These are phyloP conservation scores for Drosophila aff. DNA, from an alignment of 1,140 invertebrate genomes.

Conservation along the genomic window DNA sequence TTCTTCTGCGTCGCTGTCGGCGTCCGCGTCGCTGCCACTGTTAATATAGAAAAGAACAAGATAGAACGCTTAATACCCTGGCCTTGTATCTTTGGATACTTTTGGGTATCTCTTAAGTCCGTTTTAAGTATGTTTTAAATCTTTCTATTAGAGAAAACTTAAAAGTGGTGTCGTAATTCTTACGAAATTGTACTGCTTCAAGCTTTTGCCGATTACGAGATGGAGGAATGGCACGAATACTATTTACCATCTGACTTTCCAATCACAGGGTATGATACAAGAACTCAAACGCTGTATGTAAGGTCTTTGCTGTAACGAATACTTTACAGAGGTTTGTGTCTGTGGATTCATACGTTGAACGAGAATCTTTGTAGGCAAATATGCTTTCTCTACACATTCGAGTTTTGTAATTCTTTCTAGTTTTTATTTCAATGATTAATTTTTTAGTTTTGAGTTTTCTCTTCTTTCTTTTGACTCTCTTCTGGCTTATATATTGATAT, in stretches of 20 bases:
- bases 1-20: conserved; percentile 11
- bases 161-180: too few species aligned
- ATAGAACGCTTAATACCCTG: background rate
- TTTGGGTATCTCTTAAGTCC: too few species aligned
- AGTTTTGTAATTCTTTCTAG: background rate
- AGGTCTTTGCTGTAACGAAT: background rate
- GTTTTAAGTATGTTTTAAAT: too few species aligned
- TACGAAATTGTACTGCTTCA: background rate
- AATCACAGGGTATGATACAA: background rate
- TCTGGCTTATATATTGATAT: too few species aligned
- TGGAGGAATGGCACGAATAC: background rate
- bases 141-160: background rate
- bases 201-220: background rate
- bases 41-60: background rate
- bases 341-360: background rate
- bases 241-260: background rate
- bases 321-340: background rate
- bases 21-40: conserved; percentile 6
- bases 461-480: too few species aligned
- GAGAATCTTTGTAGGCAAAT: too few species aligned
- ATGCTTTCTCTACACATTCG: background rate
- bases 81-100: too few species aligned
- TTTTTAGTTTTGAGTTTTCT: too few species aligned
- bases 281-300: background rate
- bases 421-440: background rate